Percentiles rank a stretch among this genome's conserved stretches.
phyloP scores from a whole-genome alignment of 2,888 invertebrate species.

The Notodonta dromedarius region DNA sequence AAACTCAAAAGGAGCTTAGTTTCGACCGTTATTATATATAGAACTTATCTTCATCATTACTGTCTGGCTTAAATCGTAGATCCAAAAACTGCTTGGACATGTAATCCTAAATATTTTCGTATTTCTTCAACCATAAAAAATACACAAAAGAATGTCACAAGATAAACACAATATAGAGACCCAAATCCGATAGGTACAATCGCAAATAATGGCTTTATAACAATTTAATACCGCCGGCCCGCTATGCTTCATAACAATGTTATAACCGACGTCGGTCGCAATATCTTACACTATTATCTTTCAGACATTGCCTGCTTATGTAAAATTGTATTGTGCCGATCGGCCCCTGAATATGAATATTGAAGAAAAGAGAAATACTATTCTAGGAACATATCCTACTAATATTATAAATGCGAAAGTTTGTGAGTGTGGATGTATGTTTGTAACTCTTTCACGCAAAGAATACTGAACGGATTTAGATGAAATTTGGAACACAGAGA shows the following conservation, averaged over 20 bases:
- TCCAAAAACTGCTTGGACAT: background rate
- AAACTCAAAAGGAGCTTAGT: no score
- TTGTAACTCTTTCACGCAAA: no score
- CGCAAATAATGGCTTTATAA: constrained; percentile 44
- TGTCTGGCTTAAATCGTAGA: no score
- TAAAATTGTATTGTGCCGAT: constrained; percentile 19
- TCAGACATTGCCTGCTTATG: constrained; percentile 20
- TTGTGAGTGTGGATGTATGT: no score
- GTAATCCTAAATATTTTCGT: background rate
- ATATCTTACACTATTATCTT: constrained; percentile 41
- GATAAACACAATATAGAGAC: constrained; percentile 34
- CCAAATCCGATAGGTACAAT: constrained; percentile 38
- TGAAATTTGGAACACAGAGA: no score
- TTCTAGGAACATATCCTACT: background rate
- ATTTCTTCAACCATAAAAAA: background rate
- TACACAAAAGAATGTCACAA: background rate
- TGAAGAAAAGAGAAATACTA: background rate
- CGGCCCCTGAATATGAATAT: constrained; percentile 5
- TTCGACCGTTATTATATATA: no score
- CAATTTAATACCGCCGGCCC: constrained; percentile 45
- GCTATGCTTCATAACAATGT: constrained; percentile 42
- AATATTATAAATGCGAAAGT: no score
- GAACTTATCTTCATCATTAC: no score
- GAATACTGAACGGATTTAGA: no score
- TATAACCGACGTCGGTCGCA: constrained; percentile 44